Base-by-base conservation (phyloP, 2,797 vertebrate species). In the Tangara arthus region DNA sequence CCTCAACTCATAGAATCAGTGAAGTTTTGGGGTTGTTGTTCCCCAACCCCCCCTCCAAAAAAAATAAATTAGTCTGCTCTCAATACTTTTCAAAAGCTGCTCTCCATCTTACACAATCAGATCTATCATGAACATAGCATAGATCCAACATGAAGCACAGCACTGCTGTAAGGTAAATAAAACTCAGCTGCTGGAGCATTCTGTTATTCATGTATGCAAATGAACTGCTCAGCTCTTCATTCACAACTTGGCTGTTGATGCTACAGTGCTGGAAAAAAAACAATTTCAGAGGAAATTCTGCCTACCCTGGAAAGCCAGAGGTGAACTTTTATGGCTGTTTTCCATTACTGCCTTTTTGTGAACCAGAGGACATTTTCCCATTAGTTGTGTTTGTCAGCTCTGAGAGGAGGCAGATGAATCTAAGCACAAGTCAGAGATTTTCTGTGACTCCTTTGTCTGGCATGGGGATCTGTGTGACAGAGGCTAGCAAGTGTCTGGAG, bases 241-340 rank as follows among this genome's bases (percentile, higher is more conserved):
- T 59, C 94, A 86, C 57, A 75, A 26, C 61, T 12, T 34, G 24
- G 52, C 72, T 53, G 56, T 59, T 89, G 69, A 75, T 60, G 63
- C 24, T 44, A 82, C n/a, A 32, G 20, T 19, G 28, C 35, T 78
- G 84, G 69, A 59, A 87, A 85, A 83, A 87, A 37, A 19, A 46
- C 50, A 55, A 44, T 91, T 93, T 86, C 72, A 96, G 82, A 91
- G 82, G 75, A 75, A 86, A 91, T 89, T 81, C 56, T 92, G 71
- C 49, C 71, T 77, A 41, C 20, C 20, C 60, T 89, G 84, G 72
- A 83, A 89, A 95, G 63, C 28, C 79, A 82, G 5, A 18, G 70
- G 50, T 91, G 84, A 87, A 57, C 11, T 83, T 92, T 93, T 72
- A 90, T 56, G 65, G n/a, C 60, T 84, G 55, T 49, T 87, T 89